Evolutionary conservation across 2,113 vertebrate genomes (phyloP), one percentile per base, ranked within the genome.

Genomic region (Pholis gunnellus): DNA sequence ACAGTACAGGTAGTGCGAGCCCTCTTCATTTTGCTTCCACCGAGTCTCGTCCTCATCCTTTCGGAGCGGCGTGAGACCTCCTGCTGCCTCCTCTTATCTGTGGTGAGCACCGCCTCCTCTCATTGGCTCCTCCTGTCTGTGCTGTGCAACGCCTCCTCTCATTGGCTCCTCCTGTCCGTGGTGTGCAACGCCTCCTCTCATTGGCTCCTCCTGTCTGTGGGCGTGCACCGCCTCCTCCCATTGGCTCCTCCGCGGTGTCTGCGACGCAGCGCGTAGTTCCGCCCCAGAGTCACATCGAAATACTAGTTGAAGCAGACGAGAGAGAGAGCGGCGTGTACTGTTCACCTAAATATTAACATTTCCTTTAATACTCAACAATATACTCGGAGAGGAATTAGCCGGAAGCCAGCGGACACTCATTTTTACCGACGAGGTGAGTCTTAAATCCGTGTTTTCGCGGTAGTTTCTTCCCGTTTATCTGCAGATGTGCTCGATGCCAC

Each of bases 211-310:
- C 27, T 79, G 14, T 82, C 82, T 84, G 22, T 69, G 82, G 46
- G 38, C 0, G 13, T 6, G 76, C 2, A 5, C 56, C 73, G 81
- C 82, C 89, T 86, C 69, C 78, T 92, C 82, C 22, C 59, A 90
- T 95, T 93, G 93, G 92, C 81, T 93, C 54, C 50, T 82, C 54
- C 72, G 57, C 54, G n/a, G 10, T 81, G 91, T 89, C 92, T 90
- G 81, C 79, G 80, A 85, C 91, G 91, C 91, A 91, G 84, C 88
- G 87, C 73, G 88, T 91, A 91, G 92, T 85, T 86, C 94, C 95
- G 94, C 94, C 94, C 94, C 92, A 85, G 48, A 87, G 59, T 89
- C 91, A 88, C 93, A 87, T 66, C 84, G 80, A 88, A 92, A 88
- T 82, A 92, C 86, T 64, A 86, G 91, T 86, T 81, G 83, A 88